Percentiles rank a stretch among this genome's conserved stretches.
Evolutionary conservation across 1,140 invertebrate genomes (phyloP).

Genomic region (Drosophila nigrodunni): DNA sequence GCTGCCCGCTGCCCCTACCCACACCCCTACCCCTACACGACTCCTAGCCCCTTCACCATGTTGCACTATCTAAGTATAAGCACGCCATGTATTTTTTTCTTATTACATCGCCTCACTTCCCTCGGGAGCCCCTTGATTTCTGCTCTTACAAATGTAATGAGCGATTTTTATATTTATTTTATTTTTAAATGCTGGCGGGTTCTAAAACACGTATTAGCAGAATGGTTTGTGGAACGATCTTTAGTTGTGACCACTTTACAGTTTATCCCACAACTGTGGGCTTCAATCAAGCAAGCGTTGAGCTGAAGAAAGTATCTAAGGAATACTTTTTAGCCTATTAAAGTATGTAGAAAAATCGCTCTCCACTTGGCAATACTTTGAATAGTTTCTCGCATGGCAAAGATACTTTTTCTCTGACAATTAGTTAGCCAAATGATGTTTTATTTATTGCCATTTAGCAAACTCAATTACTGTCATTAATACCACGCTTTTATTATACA

Average conservation of each 20-base stretch:
- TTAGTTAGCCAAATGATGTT: no score
- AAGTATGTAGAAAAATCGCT: no score
- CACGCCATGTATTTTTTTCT: slow-evolving; percentile 22
- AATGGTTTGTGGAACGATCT: slow-evolving; percentile 11
- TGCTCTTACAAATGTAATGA: slow-evolving; percentile 42
- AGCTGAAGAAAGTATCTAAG: not conserved
- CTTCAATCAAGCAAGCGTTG: not conserved
- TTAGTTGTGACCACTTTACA: slow-evolving; percentile 5
- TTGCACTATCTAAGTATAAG: slow-evolving; percentile 47
- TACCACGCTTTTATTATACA: no score
- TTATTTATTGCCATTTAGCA: no score
- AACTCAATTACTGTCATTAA: no score
- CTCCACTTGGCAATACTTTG: no score
- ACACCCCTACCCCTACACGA: not conserved
- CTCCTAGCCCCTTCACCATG: not conserved
- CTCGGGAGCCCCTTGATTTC: not conserved
- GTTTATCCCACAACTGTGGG: not conserved
- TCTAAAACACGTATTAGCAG: slow-evolving; percentile 44
- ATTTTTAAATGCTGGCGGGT: slow-evolving; percentile 47
- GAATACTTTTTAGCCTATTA: no score
- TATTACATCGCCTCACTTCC: slow-evolving; percentile 2
- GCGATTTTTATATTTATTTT: slow-evolving; percentile 39
- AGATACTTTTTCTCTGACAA: no score
- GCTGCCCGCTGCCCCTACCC: no score
- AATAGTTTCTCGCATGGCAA: no score